Evolutionary conservation across 2,113 vertebrate genomes (phyloP), one percentile per base, ranked within the genome.

Genomic region (Perognathus longimembris): DNA sequence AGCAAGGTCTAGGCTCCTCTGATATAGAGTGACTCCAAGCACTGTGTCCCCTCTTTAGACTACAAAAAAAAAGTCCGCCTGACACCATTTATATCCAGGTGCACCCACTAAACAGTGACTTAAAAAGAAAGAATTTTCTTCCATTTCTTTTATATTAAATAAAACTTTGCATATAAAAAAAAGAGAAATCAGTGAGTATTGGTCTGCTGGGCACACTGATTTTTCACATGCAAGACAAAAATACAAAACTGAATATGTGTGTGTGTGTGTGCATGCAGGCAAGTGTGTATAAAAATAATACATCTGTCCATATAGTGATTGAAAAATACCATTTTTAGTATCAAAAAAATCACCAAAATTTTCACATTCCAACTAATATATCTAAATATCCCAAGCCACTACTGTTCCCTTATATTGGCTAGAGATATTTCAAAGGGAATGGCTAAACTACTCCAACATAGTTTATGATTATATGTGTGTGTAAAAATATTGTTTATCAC

Each of bases 101-200:
- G 34, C 21, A 64, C 2, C n/a, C 74, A 71, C n/a, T 54, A 70
- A 64, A 57, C 5, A 75, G 61, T 86, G 57, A 32, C 74, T 80
- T 45, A 7, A 75, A 85, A 61, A 76, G 11, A 45, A 64, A 85
- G 32, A n/a, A 85, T n/a, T n/a, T 15, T 70, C 40, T 57, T 57
- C 26, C 67, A 40, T 90, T 90, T 81, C 38, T 71, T 83, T 83
- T 78, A 26, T 40, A 74, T 28, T 81, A 64, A 26, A 38, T 32
- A 92, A 92, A 78, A 66, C 78, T 66, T 50, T 77, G 34, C 64
- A 32, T 89, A 59, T 21, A 63, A 50, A 77, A 80, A 34, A 85
- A 42, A 88, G 45, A 67, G 22, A 73, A 93, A 78, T 74, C 2
- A 26, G 30, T 63, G 45, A 45, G 45, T 70, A 14, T 50, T 42